Evolutionary conservation across 1,140 invertebrate species (phyloP), one percentile per base, ranked within the genome.

Genomic region (Caenorhabditis remanei): DNA sequence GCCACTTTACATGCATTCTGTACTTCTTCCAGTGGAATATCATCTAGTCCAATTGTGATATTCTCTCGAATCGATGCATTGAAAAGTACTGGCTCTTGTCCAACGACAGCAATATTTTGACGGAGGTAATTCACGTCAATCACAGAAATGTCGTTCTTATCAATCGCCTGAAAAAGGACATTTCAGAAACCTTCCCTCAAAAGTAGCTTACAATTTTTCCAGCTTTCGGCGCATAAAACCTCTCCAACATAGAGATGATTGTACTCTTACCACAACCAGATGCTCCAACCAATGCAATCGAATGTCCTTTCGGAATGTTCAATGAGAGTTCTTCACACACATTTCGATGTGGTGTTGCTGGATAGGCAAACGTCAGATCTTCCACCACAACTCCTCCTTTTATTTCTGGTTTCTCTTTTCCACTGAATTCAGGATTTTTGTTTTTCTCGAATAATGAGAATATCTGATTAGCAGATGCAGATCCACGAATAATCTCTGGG

Each of bases 261-360:
- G 96, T 97, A 24, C 96, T 96, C 92, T 97, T 97, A 56, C 96
- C 96, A 90, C 95, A 96, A 3, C 96, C 96, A 75, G 95, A 96
- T 63, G 95, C 94, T 0, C 96, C 96, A 0, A 97, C 96, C 7
- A 98, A 93, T 0, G 97, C 97, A 5, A 97, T 95, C 65, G 96
- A 96, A 93, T 97, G 95, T 5, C 97, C 96, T 13, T 95, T 94
- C 87, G 95, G 94, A 13, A 97, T 96, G 61, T 93, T 94, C 19
- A 98, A 91, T 92, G 94, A 95, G 4, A 97, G 93, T 19, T 94
- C 94, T 90, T 95, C 94, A 6, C 96, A 93, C 87, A 97, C 95
- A 94, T 92, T 85, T 16, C 91, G 86, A 65, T 93, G 92, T 61
- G 92, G 92, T 87, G 93, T 89, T 11, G 93, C 92, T 21, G 93